Base-by-base conservation (phyloP, 2,888 invertebrate genomes). In the Drosophila phalerata region DNA sequence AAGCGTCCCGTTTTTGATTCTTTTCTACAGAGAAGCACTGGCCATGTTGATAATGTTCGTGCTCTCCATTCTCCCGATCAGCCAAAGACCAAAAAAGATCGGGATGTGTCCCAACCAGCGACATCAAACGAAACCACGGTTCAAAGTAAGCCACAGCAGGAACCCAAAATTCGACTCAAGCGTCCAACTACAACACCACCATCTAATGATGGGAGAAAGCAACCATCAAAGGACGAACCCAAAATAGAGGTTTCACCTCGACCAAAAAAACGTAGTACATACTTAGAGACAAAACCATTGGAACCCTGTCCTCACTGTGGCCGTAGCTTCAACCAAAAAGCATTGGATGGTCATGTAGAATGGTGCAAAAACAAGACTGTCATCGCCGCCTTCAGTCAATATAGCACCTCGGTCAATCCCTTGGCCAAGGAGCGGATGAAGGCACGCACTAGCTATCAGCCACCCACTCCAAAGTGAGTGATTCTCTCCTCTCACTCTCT, bases 1-100 rank as follows among this genome's bases (percentile, higher is more conserved):
- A 58, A 58, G 13, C 58, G 58, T 5, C 5, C 11, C 3, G 48
- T 58, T 11, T 58, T 58, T 6, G 30, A 49, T 11, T 58, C 48
- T 2, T 48, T n/a, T 15, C 19, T 8, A 9, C 58, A 58, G 34
- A 38, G 58, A n/a, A 30, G 15, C 9, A 13, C 11, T 11, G 15
- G 25, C 11, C 22, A 11, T 17, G 11, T 5, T 15, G 13, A 15
- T 8, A 15, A 9, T 28, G 1, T 9, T n/a, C 28, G 32, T 1
- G 19, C 8, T 30, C 0, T 0, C 3, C 11, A 3, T 3, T 1
- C 48, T 3, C 0, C 5, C 13, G 13, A 30, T 4, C 13, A 6
- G 17, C 17, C 5, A 1, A 32, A 32, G 17, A 8, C 3, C 8
- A 28, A 22, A 22, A n/a, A 1, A 13, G 5, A n/a, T 6, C 5